phyloP scores from a whole-genome alignment of 2,113 vertebrate species.

The Porphyrio hochstetteri region DNA sequence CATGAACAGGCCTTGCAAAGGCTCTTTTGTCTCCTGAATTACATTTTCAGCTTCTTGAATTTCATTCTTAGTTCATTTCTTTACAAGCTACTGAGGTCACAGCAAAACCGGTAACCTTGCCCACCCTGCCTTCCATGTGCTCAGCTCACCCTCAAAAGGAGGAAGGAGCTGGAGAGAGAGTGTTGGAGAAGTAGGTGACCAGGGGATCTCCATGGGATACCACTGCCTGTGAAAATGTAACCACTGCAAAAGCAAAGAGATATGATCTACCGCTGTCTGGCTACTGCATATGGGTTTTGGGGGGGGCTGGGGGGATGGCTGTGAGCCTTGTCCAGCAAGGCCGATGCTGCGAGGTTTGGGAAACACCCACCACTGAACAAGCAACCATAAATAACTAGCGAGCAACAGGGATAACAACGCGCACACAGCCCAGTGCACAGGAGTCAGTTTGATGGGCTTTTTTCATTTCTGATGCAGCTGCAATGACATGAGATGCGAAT shows the following conservation, averaged over 20 bases:
- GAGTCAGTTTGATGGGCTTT: background rate
- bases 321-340: background rate
- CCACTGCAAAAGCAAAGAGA: background rate
- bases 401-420: background rate
- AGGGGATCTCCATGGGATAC: background rate
- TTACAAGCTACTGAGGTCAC: background rate
- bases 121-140: background rate
- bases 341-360: background rate
- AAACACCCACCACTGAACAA: background rate
- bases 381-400: background rate
- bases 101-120: background rate
- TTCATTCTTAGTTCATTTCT: background rate
- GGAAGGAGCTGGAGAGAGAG: background rate
- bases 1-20: background rate
- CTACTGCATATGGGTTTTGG: background rate
- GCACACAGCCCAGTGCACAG: background rate
- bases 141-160: background rate
- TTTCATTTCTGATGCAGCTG: slow-evolving; percentile 6
- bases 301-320: background rate
- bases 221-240: background rate
- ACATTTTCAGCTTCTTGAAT: background rate
- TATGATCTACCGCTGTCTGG: background rate
- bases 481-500: slow-evolving; percentile 26
- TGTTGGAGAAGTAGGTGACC: background rate
- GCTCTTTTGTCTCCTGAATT: background rate